Conservation (phyloP, 1,140 invertebrate genomes). For the Drosophila yakuba region DNA sequence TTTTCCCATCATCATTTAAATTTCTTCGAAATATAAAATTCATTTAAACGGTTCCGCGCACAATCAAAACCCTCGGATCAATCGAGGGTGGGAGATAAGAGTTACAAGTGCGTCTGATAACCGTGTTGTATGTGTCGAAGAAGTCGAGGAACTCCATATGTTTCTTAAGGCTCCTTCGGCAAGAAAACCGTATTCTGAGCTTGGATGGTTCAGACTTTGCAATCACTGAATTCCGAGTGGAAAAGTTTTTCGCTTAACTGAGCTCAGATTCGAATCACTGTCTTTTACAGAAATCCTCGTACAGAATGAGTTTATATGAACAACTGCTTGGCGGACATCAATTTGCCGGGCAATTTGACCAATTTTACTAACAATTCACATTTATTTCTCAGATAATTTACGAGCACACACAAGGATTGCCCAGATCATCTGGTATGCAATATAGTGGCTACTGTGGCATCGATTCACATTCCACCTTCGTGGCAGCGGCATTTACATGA, state of each 20-base stretch:
- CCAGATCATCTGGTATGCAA: conserved; percentile 21
- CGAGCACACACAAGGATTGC: conserved; percentile 18
- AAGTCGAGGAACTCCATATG: conserved; percentile 10
- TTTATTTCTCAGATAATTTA: conserved; percentile 28
- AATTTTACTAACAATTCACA: conserved; percentile 23
- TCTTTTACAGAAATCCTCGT: conserved; percentile 19
- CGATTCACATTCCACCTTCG: conserved; percentile 37
- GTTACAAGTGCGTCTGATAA: conserved; percentile 29
- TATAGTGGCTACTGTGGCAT: not conserved
- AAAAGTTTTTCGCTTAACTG: conserved; percentile 17
- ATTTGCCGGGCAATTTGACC: conserved; percentile 15
- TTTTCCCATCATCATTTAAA: conserved; percentile 3
- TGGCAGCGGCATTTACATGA: conserved; percentile 36
- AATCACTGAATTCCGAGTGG: conserved; percentile 11
- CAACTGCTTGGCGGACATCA: not conserved
- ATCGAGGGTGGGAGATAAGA: conserved; percentile 12
- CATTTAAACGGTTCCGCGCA: not conserved
- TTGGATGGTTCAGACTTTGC: not conserved
- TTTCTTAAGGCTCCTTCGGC: conserved; percentile 5
- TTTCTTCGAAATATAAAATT: conserved; percentile 20
- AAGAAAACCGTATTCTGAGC: conserved; percentile 8
- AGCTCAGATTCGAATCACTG: not conserved
- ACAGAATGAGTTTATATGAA: conserved; percentile 1
- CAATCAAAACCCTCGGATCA: conserved; percentile 3
- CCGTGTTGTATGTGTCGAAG: conserved; percentile 23